phyloP scores from a whole-genome alignment of 1,140 invertebrate species.

The Brachionus manjavacas region DNA sequence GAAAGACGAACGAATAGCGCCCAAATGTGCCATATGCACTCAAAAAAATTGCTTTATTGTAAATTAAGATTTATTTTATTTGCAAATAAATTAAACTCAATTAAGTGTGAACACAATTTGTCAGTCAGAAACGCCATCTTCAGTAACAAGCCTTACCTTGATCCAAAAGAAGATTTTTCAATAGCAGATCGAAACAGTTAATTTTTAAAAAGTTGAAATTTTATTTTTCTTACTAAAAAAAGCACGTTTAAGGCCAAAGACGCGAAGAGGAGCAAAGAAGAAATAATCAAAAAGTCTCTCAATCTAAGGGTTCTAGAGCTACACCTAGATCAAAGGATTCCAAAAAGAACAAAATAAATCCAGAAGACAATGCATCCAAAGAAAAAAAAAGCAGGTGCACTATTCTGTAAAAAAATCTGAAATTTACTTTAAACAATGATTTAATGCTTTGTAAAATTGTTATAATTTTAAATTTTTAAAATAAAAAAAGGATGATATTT shows the following conservation, averaged over 20 bases:
- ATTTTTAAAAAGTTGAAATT: neutral
- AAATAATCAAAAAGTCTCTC: neutral
- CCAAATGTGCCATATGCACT: conserved; percentile 27
- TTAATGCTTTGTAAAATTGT: too few species aligned
- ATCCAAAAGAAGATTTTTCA: conserved; percentile 9
- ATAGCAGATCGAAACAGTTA: conserved; percentile 32
- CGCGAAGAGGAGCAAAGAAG: neutral
- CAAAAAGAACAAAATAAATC: neutral
- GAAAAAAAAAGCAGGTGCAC: conserved; percentile 16
- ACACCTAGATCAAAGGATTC: neutral
- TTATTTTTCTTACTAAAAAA: neutral
- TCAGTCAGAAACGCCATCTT: conserved; percentile 19
- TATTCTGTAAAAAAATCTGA: neutral
- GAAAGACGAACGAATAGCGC: neutral
- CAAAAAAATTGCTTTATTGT: conserved; percentile 40
- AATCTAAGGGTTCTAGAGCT: neutral
- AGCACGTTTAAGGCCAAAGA: neutral
- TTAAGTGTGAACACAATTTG: conserved; percentile 17
- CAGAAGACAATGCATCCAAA: neutral
- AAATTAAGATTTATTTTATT: neutral
- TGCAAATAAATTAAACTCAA: neutral
- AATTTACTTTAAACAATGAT: too few species aligned
- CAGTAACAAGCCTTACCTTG: conserved; percentile 1
- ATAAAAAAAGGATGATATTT: too few species aligned
- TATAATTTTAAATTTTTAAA: too few species aligned